Percentiles rank a stretch among this genome's conserved stretches.
These are phyloP conservation scores for Plagiodera versicolora DNA, from an alignment of 2,888 invertebrate species.

Conservation along the genomic window DNA sequence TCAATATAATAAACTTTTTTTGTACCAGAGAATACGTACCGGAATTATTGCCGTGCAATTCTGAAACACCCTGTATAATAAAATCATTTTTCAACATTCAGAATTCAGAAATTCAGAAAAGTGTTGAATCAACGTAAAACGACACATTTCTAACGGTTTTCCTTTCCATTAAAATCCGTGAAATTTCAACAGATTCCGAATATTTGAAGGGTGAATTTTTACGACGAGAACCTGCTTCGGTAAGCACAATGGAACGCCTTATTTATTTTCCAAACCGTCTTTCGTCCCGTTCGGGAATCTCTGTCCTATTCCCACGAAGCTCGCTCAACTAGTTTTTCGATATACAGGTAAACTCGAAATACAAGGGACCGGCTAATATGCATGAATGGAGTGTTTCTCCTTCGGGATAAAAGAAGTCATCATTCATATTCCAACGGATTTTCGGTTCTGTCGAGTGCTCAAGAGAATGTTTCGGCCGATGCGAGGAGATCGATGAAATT, in stretches of 20 bases:
- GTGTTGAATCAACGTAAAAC: no score
- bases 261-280: conserved; percentile 20
- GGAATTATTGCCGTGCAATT: no score
- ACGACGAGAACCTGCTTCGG: conserved; percentile 33
- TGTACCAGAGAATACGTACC: no score
- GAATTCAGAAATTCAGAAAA: no score
- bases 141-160: conserved; percentile 34
- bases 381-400: conserved; percentile 31
- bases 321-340: conserved; percentile 43
- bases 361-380: conserved; percentile 31
- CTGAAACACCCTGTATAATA: no score
- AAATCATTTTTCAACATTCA: no score
- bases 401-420: conserved; percentile 28
- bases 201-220: conserved; percentile 33
- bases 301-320: conserved; percentile 39
- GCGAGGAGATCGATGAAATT: no score
- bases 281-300: background rate
- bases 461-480: background rate
- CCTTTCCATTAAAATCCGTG: conserved; percentile 26
- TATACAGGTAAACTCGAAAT: conserved; percentile 44
- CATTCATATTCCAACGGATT: conserved; percentile 27
- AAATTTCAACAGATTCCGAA: conserved; percentile 34
- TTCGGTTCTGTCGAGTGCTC: conserved; percentile 14
- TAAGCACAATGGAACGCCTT: conserved; percentile 39
- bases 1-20: no score